A percentile compares a stretch with the other conserved stretches of the same genome.
Conservation (phyloP, 2,888 invertebrate species). For the Ephialtes manifestator region DNA sequence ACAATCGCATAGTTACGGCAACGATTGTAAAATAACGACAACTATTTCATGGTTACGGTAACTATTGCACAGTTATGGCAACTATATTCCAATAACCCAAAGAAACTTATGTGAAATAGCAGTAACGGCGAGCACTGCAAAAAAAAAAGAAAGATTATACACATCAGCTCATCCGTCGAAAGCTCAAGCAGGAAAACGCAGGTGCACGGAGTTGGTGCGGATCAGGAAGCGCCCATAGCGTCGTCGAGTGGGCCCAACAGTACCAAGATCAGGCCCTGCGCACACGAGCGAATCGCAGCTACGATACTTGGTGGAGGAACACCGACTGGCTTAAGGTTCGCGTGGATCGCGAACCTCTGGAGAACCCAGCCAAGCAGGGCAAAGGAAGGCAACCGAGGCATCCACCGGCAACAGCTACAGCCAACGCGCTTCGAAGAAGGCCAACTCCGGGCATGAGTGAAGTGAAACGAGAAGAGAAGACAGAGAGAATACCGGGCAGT, state of each 20-base stretch:
- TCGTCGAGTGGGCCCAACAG: not conserved
- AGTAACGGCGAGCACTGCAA: not conserved
- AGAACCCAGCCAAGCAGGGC: conserved; percentile 19
- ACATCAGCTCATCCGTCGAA: not conserved
- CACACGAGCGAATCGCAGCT: conserved; percentile 33
- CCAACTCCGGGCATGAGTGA: conserved; percentile 53
- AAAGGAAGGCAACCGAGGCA: conserved; percentile 10
- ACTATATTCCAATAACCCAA: not conserved
- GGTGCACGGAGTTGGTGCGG: not conserved
- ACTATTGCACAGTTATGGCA: not conserved
- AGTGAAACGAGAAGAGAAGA: conserved; percentile 71
- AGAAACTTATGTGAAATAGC: not conserved
- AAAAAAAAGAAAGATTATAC: not conserved
- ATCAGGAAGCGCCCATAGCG: conserved; percentile 5
- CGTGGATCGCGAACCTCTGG: conserved; percentile 17
- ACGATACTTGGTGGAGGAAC: conserved; percentile 1
- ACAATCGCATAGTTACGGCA: too few relatives aligned
- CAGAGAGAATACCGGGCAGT: conserved; percentile 81
- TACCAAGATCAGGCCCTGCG: conserved; percentile 20
- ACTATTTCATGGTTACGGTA: too few relatives aligned
- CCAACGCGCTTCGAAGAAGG: conserved; percentile 59
- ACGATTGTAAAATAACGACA: too few relatives aligned
- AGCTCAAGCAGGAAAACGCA: not conserved
- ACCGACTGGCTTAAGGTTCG: conserved; percentile 11
- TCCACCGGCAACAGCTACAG: not conserved